Evolutionary conservation across 2,113 vertebrate species (phyloP).

Genomic region (Triplophysa siluroides): DNA sequence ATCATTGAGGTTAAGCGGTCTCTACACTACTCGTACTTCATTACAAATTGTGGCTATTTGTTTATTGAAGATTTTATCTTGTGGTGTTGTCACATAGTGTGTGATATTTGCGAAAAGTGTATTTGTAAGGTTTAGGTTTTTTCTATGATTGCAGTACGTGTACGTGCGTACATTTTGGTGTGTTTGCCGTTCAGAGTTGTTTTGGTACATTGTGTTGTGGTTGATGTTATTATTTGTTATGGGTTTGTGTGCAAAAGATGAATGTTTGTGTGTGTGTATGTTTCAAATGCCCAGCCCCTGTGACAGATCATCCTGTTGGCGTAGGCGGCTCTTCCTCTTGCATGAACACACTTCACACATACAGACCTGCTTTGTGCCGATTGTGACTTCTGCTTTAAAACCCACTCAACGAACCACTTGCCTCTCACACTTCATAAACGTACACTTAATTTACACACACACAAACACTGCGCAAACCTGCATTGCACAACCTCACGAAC

Average conservation of each 20-base stretch:
- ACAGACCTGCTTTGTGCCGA: slow-evolving; percentile 42
- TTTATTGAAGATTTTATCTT: not conserved
- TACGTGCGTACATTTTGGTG: not conserved
- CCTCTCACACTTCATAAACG: slow-evolving; percentile 12
- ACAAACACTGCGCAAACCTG: not conserved
- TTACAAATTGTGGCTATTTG: not conserved
- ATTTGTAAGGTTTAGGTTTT: not conserved
- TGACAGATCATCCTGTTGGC: slow-evolving; percentile 77
- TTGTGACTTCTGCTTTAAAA: slow-evolving; percentile 36
- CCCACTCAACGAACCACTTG: slow-evolving; percentile 29
- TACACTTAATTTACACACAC: slow-evolving; percentile 40
- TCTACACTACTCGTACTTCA: not conserved
- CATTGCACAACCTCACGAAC: slow-evolving; percentile 9
- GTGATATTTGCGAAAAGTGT: not conserved
- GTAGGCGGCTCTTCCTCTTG: slow-evolving; percentile 80
- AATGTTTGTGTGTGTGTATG: slow-evolving; percentile 44
- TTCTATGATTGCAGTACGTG: not conserved
- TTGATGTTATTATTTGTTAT: slow-evolving; percentile 50
- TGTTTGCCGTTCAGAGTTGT: not conserved
- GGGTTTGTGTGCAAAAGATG: slow-evolving; percentile 44
- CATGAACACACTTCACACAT: slow-evolving; percentile 64
- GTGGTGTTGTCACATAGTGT: not conserved
- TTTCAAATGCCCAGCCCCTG: slow-evolving; percentile 71
- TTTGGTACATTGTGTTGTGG: slow-evolving; percentile 15
- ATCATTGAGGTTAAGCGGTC: not conserved